A percentile compares a stretch with the other conserved stretches of the same genome.
Evolutionary conservation across 2,888 invertebrate genomes (phyloP).

Genomic region (Rhagophthalmus giganteus): DNA sequence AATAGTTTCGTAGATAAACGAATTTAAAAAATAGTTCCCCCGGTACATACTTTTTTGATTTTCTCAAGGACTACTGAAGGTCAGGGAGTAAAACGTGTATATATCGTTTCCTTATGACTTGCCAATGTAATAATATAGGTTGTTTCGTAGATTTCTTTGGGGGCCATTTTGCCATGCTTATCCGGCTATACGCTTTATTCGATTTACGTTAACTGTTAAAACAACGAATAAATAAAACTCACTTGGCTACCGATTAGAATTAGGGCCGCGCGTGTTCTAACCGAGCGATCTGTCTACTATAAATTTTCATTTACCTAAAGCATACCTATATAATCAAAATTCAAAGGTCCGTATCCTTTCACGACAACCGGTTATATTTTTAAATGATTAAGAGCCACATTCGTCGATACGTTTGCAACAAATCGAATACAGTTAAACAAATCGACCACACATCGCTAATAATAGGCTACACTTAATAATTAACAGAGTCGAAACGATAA

Average conservation of each 20-base stretch:
- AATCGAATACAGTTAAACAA: conserved; percentile 35
- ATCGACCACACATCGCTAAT: conserved; percentile 42
- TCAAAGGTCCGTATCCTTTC: conserved; percentile 22
- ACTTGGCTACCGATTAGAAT: no score
- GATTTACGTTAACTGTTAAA: no score
- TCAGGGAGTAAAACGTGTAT: not conserved
- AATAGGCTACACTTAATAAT: conserved; percentile 37
- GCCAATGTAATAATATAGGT: no score
- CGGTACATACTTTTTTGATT: no score
- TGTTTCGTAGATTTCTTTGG: no score
- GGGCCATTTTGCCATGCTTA: no score
- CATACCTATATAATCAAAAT: conserved; percentile 16
- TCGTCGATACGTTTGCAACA: conserved; percentile 35
- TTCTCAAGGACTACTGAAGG: no score
- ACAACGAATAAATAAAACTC: no score
- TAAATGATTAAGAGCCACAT: conserved; percentile 36
- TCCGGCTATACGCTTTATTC: no score
- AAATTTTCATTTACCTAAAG: not conserved
- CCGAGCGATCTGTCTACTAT: not conserved
- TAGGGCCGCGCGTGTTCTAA: no score
- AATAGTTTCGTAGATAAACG: no score
- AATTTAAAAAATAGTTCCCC: no score
- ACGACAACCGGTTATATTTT: conserved; percentile 36
- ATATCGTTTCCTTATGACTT: not conserved
- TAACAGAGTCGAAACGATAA: conserved; percentile 32